Percentiles rank a stretch among this genome's conserved stretches.
Evolutionary conservation across 2,888 invertebrate species (phyloP).

Genomic region (Acrobasis suavella): DNA sequence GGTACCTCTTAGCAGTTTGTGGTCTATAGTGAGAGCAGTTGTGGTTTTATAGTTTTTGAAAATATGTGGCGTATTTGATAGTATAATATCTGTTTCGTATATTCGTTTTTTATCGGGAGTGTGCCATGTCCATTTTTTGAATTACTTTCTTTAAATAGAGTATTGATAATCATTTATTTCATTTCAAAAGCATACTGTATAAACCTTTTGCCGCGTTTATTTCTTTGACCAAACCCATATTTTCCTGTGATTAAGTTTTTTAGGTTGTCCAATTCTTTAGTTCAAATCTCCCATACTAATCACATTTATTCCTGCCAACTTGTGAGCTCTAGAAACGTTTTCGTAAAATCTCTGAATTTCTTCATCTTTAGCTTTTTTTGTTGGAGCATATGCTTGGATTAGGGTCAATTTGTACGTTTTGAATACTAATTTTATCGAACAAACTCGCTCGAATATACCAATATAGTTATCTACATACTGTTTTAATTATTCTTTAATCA

Average conservation of each 20-base stretch:
- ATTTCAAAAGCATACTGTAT: background rate
- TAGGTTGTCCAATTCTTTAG: background rate
- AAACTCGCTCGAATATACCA: background rate
- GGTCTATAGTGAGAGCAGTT: too few species aligned
- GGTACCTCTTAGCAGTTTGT: too few species aligned
- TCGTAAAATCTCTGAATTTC: background rate
- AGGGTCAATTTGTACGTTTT: background rate
- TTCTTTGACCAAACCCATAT: background rate
- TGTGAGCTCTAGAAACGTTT: background rate
- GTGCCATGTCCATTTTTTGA: background rate
- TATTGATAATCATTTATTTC: too few species aligned
- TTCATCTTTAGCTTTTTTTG: background rate
- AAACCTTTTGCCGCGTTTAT: background rate
- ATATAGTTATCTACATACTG: background rate
- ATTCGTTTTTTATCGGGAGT: too few species aligned
- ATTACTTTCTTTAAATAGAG: too few species aligned
- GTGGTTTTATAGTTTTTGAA: too few species aligned
- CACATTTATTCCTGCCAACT: background rate
- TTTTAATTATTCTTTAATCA: conserved; percentile 15
- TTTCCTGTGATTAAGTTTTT: background rate
- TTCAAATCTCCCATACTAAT: conserved; percentile 2
- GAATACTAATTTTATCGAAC: background rate
- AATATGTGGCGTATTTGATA: too few species aligned
- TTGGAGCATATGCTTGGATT: background rate
- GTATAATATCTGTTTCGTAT: too few species aligned